phyloP scores from a whole-genome alignment of 2,888 invertebrate genomes.

The Erannis defoliaria region DNA sequence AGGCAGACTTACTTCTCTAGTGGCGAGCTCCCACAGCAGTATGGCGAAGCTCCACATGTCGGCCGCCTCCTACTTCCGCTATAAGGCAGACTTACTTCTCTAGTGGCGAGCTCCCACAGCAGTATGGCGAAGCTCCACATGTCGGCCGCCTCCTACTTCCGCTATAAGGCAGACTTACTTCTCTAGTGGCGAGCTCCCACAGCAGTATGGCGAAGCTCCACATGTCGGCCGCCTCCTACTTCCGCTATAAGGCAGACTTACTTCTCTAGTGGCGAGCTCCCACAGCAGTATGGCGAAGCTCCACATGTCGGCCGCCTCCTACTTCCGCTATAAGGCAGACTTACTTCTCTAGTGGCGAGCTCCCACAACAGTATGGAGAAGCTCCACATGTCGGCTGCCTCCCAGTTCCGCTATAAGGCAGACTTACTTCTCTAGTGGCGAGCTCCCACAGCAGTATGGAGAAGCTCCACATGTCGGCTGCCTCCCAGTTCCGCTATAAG shows the following conservation, averaged over 20 bases:
- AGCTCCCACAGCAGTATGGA: no score
- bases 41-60: constrained; percentile 99
- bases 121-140: constrained; percentile 99
- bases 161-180: constrained; percentile 95
- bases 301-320: no score
- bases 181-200: constrained; percentile 99
- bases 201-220: constrained; percentile 99
- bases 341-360: constrained; percentile 98
- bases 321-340: no score
- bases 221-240: constrained; percentile 99
- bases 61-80: constrained; percentile 97
- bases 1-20: constrained; percentile 96
- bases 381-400: constrained; percentile 99
- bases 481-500: no score
- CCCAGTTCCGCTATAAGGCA: constrained; percentile 96
- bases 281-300: no score
- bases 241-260: constrained; percentile 96
- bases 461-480: no score
- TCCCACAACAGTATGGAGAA: constrained; percentile 99
- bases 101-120: constrained; percentile 98
- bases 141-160: constrained; percentile 98
- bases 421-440: no score
- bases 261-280: no score
- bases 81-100: constrained; percentile 96
- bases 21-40: constrained; percentile 98